phyloP scores from a whole-genome alignment of 2,113 vertebrate genomes.

The Puntigrus tetrazona region DNA sequence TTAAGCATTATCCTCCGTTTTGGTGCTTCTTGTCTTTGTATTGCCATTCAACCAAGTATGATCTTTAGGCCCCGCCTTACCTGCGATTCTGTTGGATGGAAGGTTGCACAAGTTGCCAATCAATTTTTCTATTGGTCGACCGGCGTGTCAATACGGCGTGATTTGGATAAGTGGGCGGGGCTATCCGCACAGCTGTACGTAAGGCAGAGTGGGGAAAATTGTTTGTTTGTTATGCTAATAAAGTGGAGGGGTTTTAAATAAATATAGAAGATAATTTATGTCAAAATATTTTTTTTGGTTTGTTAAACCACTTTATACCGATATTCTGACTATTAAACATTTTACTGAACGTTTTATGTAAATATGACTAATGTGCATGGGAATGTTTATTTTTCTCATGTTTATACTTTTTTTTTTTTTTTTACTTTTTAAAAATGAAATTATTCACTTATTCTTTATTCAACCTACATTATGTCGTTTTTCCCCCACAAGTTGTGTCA shows the following conservation, averaged over 20 bases:
- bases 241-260: too few relatives aligned
- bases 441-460: background rate
- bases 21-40: slow-evolving; percentile 65
- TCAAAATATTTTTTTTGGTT: too few relatives aligned
- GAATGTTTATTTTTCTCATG: background rate
- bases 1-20: slow-evolving; percentile 54
- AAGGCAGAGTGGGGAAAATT: background rate
- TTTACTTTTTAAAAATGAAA: too few relatives aligned
- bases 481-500: background rate
- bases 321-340: background rate
- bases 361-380: background rate
- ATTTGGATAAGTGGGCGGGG: slow-evolving; percentile 64
- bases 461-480: background rate
- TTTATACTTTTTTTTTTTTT: background rate
- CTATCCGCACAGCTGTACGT: background rate
- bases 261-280: too few relatives aligned
- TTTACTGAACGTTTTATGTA: background rate
- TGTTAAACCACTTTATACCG: background rate
- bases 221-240: background rate
- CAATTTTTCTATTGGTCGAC: slow-evolving; percentile 72
- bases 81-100: slow-evolving; percentile 71
- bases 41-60: slow-evolving; percentile 79
- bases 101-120: slow-evolving; percentile 63
- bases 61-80: slow-evolving; percentile 72
- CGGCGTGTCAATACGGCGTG: slow-evolving; percentile 53